These are phyloP conservation scores for Pterocles orientalis DNA, from an alignment of 2,113 vertebrate genomes.

Conservation along the genomic window DNA sequence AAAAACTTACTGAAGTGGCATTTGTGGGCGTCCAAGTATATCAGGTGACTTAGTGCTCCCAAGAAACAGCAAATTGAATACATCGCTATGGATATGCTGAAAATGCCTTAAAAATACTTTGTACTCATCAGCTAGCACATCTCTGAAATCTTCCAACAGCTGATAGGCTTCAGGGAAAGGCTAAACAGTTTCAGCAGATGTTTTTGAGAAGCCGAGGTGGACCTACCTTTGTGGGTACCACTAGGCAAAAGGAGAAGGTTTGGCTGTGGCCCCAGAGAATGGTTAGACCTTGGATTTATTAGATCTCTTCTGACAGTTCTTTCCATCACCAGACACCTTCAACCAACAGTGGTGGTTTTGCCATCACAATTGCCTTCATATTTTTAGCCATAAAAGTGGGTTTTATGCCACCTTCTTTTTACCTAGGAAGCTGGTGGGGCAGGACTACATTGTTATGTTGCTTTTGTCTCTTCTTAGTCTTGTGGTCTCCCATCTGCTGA, in stretches of 20 bases:
- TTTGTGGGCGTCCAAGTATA: not conserved
- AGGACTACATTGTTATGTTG: not conserved
- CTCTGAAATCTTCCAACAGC: not conserved
- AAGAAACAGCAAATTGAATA: not conserved
- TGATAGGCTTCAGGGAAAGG: not conserved
- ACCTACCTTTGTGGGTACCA: not conserved
- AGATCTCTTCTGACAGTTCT: not conserved
- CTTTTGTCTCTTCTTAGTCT: not conserved
- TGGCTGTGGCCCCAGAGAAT: not conserved
- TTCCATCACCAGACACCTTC: not conserved
- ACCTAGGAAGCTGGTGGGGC: not conserved
- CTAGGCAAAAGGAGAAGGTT: not conserved
- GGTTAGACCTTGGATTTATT: not conserved
- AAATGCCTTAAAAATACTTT: not conserved
- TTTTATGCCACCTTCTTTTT: not conserved
- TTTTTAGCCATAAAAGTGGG: not conserved
- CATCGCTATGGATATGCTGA: not conserved
- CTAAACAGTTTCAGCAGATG: not conserved
- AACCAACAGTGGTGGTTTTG: not conserved
- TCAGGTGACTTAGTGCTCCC: not conserved
- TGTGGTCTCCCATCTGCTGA: not conserved
- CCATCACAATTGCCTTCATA: not conserved
- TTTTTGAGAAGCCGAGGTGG: not conserved
- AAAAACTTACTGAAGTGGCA: not conserved
- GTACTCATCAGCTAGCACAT: not conserved